phyloP scores from a whole-genome alignment of 2,113 vertebrate species.

The Pedetes capensis region DNA sequence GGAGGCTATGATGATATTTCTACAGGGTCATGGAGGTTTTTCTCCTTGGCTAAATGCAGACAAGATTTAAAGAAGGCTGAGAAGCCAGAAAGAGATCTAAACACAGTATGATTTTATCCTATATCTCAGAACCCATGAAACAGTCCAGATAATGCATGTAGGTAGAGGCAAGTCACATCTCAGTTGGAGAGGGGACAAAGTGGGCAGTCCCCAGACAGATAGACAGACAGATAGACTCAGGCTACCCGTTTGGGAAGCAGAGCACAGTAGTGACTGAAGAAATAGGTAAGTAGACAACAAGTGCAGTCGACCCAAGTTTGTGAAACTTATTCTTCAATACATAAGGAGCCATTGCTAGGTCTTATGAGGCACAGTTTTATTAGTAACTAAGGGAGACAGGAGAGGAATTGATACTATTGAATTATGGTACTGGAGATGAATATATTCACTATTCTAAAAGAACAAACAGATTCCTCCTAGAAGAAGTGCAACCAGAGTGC shows the following conservation, averaged over 20 bases:
- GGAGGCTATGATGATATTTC: not conserved
- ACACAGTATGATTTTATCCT: not conserved
- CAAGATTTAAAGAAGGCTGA: not conserved
- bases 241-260: not conserved
- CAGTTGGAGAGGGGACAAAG: not conserved
- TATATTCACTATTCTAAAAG: too few relatives aligned
- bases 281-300: not conserved
- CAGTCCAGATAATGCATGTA: not conserved
- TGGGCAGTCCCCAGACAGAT: not conserved
- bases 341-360: not conserved
- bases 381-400: too few relatives aligned
- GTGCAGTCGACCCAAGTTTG: not conserved
- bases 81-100: not conserved
- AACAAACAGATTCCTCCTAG: too few relatives aligned
- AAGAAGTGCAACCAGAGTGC: too few relatives aligned
- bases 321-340: not conserved
- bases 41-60: not conserved
- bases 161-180: not conserved
- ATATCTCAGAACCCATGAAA: not conserved
- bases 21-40: not conserved
- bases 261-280: not conserved
- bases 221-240: not conserved
- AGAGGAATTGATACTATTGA: too few relatives aligned
- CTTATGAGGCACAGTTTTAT: not conserved
- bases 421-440: too few relatives aligned